phyloP scores from a whole-genome alignment of 1,140 invertebrate species.

The Hypsibius dujardini region DNA sequence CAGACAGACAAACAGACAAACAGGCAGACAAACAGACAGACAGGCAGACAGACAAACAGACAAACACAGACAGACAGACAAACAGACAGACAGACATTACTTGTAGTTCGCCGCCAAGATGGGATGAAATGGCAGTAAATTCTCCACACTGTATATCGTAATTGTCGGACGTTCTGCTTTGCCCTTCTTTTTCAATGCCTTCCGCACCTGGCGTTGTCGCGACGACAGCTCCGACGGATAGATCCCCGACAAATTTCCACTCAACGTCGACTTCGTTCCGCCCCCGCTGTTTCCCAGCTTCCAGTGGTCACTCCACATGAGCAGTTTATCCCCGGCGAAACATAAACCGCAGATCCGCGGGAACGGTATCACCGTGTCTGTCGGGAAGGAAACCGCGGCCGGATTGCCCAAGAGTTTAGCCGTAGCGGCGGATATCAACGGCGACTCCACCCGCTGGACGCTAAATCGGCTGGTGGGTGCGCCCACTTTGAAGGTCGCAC shows the following conservation, averaged over 20 bases:
- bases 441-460: conserved; percentile 21
- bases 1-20: not conserved
- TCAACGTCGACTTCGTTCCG: not conserved
- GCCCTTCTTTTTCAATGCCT: not conserved
- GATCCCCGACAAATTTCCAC: not conserved
- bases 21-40: not conserved
- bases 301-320: conserved; percentile 2
- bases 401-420: conserved; percentile 29
- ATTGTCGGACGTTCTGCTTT: not conserved
- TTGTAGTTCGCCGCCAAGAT: not conserved
- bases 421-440: conserved; percentile 21
- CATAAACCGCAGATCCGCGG: conserved; percentile 76
- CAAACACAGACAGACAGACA: not conserved
- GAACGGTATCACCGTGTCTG: conserved; percentile 50
- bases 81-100: too few relatives aligned
- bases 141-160: not conserved
- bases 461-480: conserved; percentile 18
- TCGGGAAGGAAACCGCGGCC: conserved; percentile 37
- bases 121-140: conserved; percentile 9
- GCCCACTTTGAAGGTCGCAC: conserved; percentile 18
- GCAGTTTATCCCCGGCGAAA: conserved; percentile 51
- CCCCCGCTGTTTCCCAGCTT: not conserved
- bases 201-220: not conserved
- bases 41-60: not conserved
- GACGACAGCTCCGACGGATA: conserved; percentile 6